phyloP scores from a whole-genome alignment of 2,797 vertebrate species.

The Channallabes apus region DNA sequence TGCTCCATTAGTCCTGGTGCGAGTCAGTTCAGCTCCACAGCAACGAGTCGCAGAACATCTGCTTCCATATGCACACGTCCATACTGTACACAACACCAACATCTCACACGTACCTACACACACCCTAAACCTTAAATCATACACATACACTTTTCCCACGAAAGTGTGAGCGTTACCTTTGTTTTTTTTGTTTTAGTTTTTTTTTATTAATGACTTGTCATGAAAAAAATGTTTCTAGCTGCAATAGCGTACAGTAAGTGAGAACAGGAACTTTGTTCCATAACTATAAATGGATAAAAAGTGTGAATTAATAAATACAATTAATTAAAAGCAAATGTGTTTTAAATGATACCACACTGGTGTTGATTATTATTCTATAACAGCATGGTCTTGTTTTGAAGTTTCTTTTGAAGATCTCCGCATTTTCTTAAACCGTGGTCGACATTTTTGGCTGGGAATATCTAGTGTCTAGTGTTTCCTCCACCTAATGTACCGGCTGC shows the following conservation, averaged over 20 bases:
- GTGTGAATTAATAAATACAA: not conserved
- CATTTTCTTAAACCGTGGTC: not conserved
- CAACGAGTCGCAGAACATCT: not conserved
- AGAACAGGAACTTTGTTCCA: not conserved
- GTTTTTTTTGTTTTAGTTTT: not conserved
- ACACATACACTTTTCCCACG: not conserved
- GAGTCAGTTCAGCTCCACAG: slow-evolving; percentile 48
- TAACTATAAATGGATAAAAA: not conserved
- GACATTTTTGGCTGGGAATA: not conserved
- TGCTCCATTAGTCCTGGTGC: slow-evolving; percentile 53
- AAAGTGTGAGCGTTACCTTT: no score
- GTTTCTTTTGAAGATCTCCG: not conserved
- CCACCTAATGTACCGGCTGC: not conserved
- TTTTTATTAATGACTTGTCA: not conserved
- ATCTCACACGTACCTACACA: not conserved
- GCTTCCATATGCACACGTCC: not conserved
- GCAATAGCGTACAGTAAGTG: not conserved
- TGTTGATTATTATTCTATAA: not conserved
- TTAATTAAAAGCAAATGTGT: not conserved
- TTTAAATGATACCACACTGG: not conserved
- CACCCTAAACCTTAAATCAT: not conserved
- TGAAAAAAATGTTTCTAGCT: not conserved
- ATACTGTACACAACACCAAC: not conserved
- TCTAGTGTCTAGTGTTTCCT: not conserved
- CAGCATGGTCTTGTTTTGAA: not conserved